Base-by-base conservation (phyloP, 2,888 invertebrate genomes). In the Drosophila mayaguana region DNA sequence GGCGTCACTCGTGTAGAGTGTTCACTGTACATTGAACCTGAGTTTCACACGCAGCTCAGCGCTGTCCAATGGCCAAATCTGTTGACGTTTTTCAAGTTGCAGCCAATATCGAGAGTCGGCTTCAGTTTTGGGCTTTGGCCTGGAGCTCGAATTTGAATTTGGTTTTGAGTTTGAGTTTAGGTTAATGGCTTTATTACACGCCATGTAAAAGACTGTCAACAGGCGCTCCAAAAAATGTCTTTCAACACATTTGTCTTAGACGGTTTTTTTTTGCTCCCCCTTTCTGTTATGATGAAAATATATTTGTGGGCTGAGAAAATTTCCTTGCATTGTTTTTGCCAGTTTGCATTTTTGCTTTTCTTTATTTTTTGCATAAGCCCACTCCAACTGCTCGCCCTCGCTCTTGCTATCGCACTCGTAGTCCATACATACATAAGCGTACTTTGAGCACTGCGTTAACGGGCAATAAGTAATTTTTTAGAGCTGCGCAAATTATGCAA, bases 11-110 rank as follows among this genome's bases (percentile, higher is more conserved):
- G 18, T 45, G 16, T 25, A 36, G 42, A 57, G 56, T 62, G 54
- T 50, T 18, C 40, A 51, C 65, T 75, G 72, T 67, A 63, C 83
- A 83, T 86, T 83, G 86, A 83, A 86, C 83, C 83, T 73, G 72
- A 25, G 72, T 75, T 80, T 83, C 83, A 75, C 82, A 84, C 80
- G 84, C 82, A 80, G 84, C 82, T 84, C 72, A 69, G 46, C 56
- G 36, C 46, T 55, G 65, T 63, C 63, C 64, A 36, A 20, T 55
- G 25, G 55, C 36, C 50, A 50, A 63, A 63, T 43, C 51, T 53
- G 63, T 65, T 45, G 65, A 65, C 63, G 65, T 28, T 16, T 46
- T 62, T 60, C 53, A 42, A 68, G 46, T 18, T 60, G 63, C 62
- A 63, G 62, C 59, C 45, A 60, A 67, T 61, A 69, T 46, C 69